Conservation (phyloP, 2,113 vertebrate genomes). For the Chunga burmeisteri region DNA sequence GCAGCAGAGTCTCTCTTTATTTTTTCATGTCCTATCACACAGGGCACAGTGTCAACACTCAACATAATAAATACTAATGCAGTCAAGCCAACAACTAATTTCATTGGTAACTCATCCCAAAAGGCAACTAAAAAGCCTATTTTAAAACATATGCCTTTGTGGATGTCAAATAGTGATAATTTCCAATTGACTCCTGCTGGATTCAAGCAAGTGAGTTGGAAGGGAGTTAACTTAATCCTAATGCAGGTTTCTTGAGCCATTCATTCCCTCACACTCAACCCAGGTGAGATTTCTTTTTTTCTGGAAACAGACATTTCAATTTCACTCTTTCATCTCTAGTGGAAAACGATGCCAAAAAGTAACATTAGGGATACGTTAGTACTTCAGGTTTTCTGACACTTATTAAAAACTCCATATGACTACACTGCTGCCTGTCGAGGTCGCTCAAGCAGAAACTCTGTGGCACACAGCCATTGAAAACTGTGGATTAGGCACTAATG, state of each 20-base stretch:
- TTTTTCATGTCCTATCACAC: background rate
- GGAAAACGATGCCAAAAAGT: background rate
- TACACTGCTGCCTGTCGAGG: slow-evolving; percentile 22
- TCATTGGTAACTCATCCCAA: background rate
- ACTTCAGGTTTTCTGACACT: background rate
- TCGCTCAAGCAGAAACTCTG: slow-evolving; percentile 27
- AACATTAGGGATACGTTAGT: background rate
- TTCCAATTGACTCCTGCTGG: background rate
- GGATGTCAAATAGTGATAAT: background rate
- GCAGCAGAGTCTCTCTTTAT: background rate
- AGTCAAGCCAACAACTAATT: background rate
- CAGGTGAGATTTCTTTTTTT: background rate
- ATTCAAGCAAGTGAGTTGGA: background rate
- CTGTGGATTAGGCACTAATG: background rate
- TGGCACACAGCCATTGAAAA: slow-evolving; percentile 16
- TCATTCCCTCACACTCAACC: background rate
- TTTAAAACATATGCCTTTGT: background rate
- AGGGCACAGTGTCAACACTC: background rate
- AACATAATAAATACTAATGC: background rate
- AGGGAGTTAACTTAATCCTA: background rate
- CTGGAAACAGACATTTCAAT: background rate
- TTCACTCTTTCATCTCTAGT: background rate
- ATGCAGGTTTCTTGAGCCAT: background rate
- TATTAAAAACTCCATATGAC: slow-evolving; percentile 3
- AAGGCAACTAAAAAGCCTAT: background rate